Base-by-base conservation (phyloP, 2,113 vertebrate genomes). In the Zootoca vivipara region DNA sequence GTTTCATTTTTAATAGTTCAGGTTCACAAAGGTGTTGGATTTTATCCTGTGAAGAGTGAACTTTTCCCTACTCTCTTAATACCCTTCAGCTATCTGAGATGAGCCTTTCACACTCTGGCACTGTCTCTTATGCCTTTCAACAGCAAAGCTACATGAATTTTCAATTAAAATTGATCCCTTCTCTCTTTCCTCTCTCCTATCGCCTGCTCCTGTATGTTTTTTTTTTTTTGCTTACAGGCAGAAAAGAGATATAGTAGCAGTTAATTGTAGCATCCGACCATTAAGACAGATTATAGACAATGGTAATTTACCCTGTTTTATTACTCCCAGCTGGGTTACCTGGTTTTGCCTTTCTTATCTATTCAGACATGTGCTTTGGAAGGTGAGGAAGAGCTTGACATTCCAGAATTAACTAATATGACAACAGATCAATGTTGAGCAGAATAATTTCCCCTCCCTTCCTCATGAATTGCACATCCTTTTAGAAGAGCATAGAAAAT, bases 211-310 rank as follows among this genome's bases (percentile, higher is more conserved):
- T 40, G 46, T 52, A 78, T 52, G 46, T n/a, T n/a, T n/a, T n/a
- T 2, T 22, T 5, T 46, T 72, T 87, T 73, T 42, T 84, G 74
- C 82, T 90, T 83, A 40, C n/a, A 78, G 77, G 52, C 30, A 84
- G 87, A 82, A 93, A 96, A 89, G 0, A 0, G 79, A 91, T 72
- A 74, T 52, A 87, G 83, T 82, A 85, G n/a, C 22, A 75, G 38
- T 78, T 90, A 91, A 93, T 74, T 65, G 35, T 69, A 75, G 87
- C 84, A 89, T 90, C 85, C 82, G 81, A 82, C 91, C 89, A 82
- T 89, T 92, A 89, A 95, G 90, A 91, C 42, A 91, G 85, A 91
- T 86, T 86, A 80, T 13, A 73, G 78, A 91, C 74, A 18, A 1
- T 0, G 0, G 4, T 89, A 90, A 40, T 89, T 90, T 20, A 90